Evolutionary conservation across 2,888 invertebrate genomes (phyloP).

Genomic region (Drosophila testacea): DNA sequence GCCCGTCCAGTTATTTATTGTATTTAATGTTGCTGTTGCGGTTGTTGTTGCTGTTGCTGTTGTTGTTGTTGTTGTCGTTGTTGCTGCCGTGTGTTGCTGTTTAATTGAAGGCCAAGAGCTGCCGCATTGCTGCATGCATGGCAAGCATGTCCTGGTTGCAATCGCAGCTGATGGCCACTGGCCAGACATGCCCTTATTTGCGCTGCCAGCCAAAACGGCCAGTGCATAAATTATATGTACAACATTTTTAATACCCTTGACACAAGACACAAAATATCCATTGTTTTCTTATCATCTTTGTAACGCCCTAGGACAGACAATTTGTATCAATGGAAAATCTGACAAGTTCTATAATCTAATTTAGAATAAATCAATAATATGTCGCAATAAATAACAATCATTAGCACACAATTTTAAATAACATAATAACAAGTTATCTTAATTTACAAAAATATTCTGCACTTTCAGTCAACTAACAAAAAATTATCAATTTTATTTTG

Average conservation of each 20-base stretch:
- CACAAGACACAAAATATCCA: constrained; percentile 42
- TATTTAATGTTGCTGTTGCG: constrained; percentile 66
- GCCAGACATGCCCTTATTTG: constrained; percentile 78
- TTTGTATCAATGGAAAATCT: background rate
- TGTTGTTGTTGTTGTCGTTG: constrained; percentile 41
- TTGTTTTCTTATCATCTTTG: constrained; percentile 52
- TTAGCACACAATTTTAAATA: too few species aligned
- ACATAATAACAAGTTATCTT: too few species aligned
- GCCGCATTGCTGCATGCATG: constrained; percentile 79
- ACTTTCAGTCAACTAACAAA: too few species aligned
- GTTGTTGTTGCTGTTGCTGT: constrained; percentile 37
- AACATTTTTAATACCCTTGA: constrained; percentile 55
- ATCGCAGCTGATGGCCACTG: constrained; percentile 73
- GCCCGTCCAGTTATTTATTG: constrained; percentile 76
- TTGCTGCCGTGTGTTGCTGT: constrained; percentile 62
- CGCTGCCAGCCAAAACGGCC: constrained; percentile 72
- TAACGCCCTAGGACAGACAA: constrained; percentile 32
- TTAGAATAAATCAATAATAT: too few species aligned
- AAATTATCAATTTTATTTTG: too few species aligned
- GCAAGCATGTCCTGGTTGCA: constrained; percentile 79
- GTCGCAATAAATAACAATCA: too few species aligned
- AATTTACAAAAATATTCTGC: too few species aligned
- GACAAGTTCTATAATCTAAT: too few species aligned
- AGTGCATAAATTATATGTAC: constrained; percentile 73
- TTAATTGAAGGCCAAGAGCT: constrained; percentile 78